A percentile compares a stretch with the other conserved stretches of the same genome.
Conservation (phyloP, 1,140 invertebrate genomes). For the Procambarus virginalis region DNA sequence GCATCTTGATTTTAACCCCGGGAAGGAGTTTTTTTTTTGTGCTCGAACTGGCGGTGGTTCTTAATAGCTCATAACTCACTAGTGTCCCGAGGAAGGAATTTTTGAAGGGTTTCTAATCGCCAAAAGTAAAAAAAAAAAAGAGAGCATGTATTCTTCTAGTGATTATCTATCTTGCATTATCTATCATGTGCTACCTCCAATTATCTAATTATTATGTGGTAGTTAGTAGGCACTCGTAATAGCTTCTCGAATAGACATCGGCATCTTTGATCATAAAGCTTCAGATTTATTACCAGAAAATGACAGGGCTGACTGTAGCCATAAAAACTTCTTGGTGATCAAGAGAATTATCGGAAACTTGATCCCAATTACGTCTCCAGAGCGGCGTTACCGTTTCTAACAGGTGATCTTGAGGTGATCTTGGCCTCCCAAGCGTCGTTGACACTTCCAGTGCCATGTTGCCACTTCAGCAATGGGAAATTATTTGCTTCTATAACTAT, state of each 20-base stretch:
- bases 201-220: not conserved
- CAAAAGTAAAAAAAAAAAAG: too few species aligned
- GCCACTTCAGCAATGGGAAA: too few species aligned
- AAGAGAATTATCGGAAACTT: constrained; percentile 42
- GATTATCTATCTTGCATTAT: not conserved
- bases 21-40: too few species aligned
- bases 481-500: too few species aligned
- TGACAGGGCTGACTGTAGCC: constrained; percentile 3
- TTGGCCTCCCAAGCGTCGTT: too few species aligned
- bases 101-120: too few species aligned
- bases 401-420: too few species aligned
- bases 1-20: too few species aligned
- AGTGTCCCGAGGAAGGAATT: not conserved
- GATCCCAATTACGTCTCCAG: constrained; percentile 34
- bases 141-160: not conserved
- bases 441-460: too few species aligned
- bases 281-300: constrained; percentile 36
- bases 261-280: constrained; percentile 34
- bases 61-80: not conserved
- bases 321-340: constrained; percentile 22
- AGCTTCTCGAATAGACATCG: not conserved
- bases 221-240: not conserved
- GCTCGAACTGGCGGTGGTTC: too few species aligned
- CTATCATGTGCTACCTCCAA: not conserved
- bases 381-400: not conserved